phyloP scores from a whole-genome alignment of 37 sponge, comb jelly and placozoan genomes.

The Theonella swinhoei region DNA sequence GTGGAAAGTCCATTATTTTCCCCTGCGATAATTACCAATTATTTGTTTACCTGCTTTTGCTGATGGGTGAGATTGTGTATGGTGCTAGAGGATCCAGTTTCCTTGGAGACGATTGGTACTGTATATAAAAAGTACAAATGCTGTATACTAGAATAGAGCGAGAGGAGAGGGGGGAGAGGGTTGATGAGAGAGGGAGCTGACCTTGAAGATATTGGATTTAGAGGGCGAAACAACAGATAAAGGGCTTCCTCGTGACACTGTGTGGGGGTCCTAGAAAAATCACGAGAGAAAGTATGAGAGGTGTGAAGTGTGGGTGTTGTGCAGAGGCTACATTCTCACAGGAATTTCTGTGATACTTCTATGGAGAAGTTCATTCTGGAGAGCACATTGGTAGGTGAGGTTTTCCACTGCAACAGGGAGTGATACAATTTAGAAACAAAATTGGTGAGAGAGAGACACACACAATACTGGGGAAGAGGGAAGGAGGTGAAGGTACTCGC shows the following conservation, averaged over 20 bases:
- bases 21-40: no score
- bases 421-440: neutral
- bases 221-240: constrained; percentile 30
- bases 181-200: neutral
- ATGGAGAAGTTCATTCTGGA: constrained; percentile 74
- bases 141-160: no score
- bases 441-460: no score
- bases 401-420: constrained; percentile 43
- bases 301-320: no score
- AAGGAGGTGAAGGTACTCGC: neutral
- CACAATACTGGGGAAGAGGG: neutral
- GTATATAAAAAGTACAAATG: no score
- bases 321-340: no score
- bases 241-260: neutral
- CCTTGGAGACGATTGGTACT: constrained; percentile 57
- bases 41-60: constrained; percentile 49
- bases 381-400: constrained; percentile 59
- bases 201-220: constrained; percentile 49
- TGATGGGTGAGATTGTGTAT: constrained; percentile 63
- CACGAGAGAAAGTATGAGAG: neutral
- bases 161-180: no score
- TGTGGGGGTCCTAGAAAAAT: constrained; percentile 41
- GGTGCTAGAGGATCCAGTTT: constrained; percentile 45
- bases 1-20: no score
- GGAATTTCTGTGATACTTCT: constrained; percentile 64